Evolutionary conservation across 2,797 vertebrate genomes (phyloP).

Genomic region (Gallinago solitaria): DNA sequence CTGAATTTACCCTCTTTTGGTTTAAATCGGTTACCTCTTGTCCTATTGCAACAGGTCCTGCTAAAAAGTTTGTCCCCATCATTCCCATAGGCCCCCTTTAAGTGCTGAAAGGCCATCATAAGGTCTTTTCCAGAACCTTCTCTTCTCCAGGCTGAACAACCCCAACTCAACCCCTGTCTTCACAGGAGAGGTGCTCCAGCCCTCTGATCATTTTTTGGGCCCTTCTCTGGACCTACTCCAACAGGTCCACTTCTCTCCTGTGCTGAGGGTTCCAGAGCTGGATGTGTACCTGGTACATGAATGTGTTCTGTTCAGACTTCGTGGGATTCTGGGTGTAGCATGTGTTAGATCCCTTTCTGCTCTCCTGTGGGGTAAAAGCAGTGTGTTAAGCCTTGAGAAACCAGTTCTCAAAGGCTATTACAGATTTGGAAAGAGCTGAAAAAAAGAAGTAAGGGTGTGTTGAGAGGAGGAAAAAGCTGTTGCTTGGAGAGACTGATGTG

Average conservation of each 20-base stretch:
- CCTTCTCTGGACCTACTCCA: neutral
- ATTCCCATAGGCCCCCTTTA: too few species aligned
- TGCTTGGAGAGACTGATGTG: neutral
- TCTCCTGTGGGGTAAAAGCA: neutral
- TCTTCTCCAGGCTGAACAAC: neutral
- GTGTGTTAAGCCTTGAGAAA: neutral
- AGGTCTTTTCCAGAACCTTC: neutral
- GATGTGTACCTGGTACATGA: neutral
- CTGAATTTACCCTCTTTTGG: too few species aligned
- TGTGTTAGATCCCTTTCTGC: neutral
- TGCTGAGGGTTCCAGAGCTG: neutral
- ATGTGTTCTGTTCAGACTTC: neutral
- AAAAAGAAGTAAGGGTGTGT: neutral
- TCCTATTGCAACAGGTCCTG: too few species aligned
- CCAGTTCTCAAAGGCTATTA: neutral
- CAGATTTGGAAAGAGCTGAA: neutral
- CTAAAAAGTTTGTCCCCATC: too few species aligned
- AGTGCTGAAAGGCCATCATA: neutral
- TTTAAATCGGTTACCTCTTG: too few species aligned
- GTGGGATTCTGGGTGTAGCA: neutral
- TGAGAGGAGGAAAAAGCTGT: neutral
- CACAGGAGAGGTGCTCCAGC: neutral
- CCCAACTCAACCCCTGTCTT: neutral
- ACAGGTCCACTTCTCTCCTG: neutral
- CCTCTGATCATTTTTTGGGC: neutral